Conservation (phyloP, 2,888 invertebrate species). For the Tetramorium bicarinatum region DNA sequence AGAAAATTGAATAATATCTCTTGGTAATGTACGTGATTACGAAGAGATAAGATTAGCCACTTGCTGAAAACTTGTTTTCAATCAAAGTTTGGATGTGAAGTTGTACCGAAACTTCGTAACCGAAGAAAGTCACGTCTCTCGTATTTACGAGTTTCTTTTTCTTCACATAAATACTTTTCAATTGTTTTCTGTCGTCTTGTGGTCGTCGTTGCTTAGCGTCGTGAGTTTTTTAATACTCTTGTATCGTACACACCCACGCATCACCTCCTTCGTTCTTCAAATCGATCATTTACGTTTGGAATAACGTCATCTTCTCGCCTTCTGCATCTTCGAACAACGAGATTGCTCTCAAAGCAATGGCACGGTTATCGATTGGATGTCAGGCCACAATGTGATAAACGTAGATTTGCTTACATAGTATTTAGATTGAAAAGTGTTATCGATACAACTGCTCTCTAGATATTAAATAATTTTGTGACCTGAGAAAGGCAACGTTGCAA, state of each 20-base stretch:
- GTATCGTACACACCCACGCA: slow-evolving; percentile 52
- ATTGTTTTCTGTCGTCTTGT: background rate
- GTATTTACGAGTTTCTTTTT: background rate
- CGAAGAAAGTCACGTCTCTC: background rate
- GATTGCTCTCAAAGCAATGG: slow-evolving; percentile 71
- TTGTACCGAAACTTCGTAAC: background rate
- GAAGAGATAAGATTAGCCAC: background rate
- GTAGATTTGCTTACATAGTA: background rate
- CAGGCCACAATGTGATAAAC: slow-evolving; percentile 55
- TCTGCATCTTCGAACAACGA: slow-evolving; percentile 59
- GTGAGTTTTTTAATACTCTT: slow-evolving; percentile 41
- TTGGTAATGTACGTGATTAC: background rate
- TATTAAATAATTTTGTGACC: background rate
- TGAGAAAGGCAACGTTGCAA: background rate
- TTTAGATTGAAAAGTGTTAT: slow-evolving; percentile 18
- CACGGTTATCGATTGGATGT: slow-evolving; percentile 73
- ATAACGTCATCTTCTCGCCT: slow-evolving; percentile 64
- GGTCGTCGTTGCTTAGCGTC: background rate
- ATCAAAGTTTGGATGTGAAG: slow-evolving; percentile 4
- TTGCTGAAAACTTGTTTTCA: slow-evolving; percentile 5
- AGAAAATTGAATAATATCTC: background rate
- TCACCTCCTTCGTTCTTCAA: slow-evolving; percentile 17
- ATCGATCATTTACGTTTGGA: slow-evolving; percentile 36
- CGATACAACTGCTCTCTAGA: slow-evolving; percentile 16
- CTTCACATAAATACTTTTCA: background rate